Conservation (phyloP, 2,797 vertebrate genomes). For the Anomalospiza imberbis region DNA sequence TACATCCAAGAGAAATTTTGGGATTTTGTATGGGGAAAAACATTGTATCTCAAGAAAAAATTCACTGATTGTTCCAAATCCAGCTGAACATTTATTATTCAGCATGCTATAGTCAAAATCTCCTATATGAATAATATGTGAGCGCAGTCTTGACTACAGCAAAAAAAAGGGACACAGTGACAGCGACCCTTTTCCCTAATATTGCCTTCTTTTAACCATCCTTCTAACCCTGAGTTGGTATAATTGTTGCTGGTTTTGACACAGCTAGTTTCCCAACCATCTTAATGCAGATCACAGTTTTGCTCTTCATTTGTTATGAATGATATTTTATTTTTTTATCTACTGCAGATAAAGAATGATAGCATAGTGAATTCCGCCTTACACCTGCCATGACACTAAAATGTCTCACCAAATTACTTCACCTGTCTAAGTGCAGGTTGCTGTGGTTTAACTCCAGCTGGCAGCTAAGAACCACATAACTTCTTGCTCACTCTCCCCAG, state of each 20-base stretch:
- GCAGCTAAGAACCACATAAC: background rate
- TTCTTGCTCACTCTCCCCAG: rapidly evolving
- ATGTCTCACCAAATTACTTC: background rate
- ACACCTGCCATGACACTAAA: background rate
- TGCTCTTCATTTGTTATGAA: background rate
- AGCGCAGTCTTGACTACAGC: background rate
- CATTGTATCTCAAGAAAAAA: background rate
- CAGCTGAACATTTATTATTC: background rate
- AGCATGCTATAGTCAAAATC: background rate
- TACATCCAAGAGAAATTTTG: background rate
- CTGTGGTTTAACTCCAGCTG: background rate
- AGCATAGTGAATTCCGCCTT: background rate
- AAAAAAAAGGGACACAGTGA: rapidly evolving
- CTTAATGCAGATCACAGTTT: background rate
- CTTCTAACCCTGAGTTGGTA: background rate
- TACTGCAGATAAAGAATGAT: background rate
- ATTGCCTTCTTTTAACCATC: background rate
- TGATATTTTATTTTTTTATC: background rate
- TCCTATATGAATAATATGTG: background rate
- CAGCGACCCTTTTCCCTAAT: rapidly evolving
- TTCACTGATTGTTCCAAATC: background rate
- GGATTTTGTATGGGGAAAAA: background rate
- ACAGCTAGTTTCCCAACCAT: background rate
- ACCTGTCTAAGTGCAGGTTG: background rate
- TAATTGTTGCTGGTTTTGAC: background rate